These are phyloP conservation scores for Drosophila ambigua DNA, from an alignment of 1,140 invertebrate species.

Conservation along the genomic window DNA sequence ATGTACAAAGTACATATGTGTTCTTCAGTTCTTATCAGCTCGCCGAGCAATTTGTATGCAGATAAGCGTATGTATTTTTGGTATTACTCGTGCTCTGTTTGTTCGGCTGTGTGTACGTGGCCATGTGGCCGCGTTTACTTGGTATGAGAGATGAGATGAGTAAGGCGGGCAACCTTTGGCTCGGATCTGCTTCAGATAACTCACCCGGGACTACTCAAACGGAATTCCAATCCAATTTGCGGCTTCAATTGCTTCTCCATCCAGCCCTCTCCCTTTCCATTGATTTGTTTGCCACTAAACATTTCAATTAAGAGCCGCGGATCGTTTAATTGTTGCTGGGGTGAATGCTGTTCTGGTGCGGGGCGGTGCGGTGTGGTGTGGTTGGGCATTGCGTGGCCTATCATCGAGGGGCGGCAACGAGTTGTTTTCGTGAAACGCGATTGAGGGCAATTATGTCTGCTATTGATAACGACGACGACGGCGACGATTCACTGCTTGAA, in stretches of 20 bases:
- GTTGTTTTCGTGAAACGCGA: conserved; percentile 64
- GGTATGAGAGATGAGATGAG: conserved; percentile 32
- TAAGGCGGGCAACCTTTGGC: conserved; percentile 10
- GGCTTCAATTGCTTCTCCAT: conserved; percentile 30
- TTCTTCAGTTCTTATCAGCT: conserved; percentile 52
- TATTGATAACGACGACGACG: conserved; percentile 49
- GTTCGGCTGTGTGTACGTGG: conserved; percentile 34
- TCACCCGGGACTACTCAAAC: conserved; percentile 46
- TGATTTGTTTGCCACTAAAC: conserved; percentile 63
- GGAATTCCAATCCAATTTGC: conserved; percentile 44
- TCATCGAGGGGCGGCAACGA: conserved; percentile 48
- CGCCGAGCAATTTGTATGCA: conserved; percentile 52
- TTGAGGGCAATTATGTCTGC: conserved; percentile 68
- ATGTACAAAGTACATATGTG: too few relatives aligned
- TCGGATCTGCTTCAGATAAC: conserved; percentile 21
- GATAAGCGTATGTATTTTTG: conserved; percentile 76
- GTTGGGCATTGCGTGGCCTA: not conserved
- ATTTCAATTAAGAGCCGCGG: conserved; percentile 73
- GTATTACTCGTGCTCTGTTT: conserved; percentile 64
- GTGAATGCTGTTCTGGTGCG: conserved; percentile 9
- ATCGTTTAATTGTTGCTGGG: conserved; percentile 57
- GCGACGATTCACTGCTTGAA: conserved; percentile 6
- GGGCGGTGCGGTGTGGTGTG: conserved; percentile 21
- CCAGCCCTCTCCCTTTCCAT: conserved; percentile 7
- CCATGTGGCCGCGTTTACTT: conserved; percentile 60